A percentile compares a stretch with the other conserved stretches of the same genome.
These are phyloP conservation scores for Sinelater perroti DNA, from an alignment of 2,888 invertebrate genomes.

Conservation along the genomic window DNA sequence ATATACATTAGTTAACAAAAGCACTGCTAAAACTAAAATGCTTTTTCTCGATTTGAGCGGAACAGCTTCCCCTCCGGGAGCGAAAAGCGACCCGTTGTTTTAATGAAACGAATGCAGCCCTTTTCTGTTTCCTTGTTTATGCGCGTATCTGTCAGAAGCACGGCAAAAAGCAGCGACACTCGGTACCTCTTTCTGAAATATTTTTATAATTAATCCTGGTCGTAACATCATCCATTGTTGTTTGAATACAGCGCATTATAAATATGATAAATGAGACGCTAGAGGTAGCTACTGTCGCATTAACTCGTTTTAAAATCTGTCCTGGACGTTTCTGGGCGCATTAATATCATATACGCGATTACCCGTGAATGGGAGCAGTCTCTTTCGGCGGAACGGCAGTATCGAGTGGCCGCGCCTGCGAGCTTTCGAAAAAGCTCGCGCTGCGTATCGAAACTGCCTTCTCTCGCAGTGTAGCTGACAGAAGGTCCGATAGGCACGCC, in stretches of 20 bases:
- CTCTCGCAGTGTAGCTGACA: conserved; percentile 57
- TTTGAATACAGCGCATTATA: conserved; percentile 53
- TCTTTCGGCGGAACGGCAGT: conserved; percentile 52
- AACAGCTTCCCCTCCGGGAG: too few relatives aligned
- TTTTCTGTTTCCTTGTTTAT: conserved; percentile 26
- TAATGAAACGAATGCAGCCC: background rate
- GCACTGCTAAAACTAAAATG: too few relatives aligned
- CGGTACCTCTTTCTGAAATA: conserved; percentile 37
- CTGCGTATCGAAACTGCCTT: conserved; percentile 53
- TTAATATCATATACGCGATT: conserved; percentile 63
- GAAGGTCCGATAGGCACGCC: conserved; percentile 59
- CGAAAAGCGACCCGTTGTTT: too few relatives aligned
- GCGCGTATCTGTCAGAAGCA: conserved; percentile 35
- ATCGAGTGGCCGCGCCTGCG: conserved; percentile 45
- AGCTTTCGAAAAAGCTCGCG: conserved; percentile 34
- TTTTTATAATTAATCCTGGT: conserved; percentile 51
- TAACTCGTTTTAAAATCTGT: conserved; percentile 61
- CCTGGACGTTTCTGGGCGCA: conserved; percentile 59
- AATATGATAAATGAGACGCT: conserved; percentile 57
- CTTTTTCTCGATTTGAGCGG: too few relatives aligned
- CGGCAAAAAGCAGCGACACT: conserved; percentile 35
- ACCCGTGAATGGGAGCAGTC: conserved; percentile 58
- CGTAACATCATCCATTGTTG: conserved; percentile 56
- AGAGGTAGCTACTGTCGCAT: conserved; percentile 59
- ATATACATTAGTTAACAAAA: too few relatives aligned